A percentile compares a stretch with the other conserved stretches of the same genome.
phyloP scores from a whole-genome alignment of 2,113 vertebrate species.

The Chloropsis hardwickii region DNA sequence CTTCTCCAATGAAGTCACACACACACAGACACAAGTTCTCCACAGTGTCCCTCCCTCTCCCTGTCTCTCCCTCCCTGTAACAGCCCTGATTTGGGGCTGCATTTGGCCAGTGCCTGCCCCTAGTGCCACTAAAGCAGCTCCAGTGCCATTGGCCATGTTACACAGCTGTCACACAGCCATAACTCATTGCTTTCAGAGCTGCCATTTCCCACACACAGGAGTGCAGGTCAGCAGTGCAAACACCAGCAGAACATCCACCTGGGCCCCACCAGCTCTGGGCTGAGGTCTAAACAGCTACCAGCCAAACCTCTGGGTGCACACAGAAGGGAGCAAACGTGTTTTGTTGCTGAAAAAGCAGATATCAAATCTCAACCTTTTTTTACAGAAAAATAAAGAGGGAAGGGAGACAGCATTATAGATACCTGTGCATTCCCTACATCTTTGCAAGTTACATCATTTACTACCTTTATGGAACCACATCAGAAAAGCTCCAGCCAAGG shows the following conservation, averaged over 20 bases:
- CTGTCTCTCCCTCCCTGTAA: rapidly evolving
- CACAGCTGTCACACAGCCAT: background rate
- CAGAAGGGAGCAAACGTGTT: background rate
- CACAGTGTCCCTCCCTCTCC: background rate
- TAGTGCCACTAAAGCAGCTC: background rate
- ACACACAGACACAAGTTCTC: background rate
- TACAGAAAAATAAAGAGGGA: background rate
- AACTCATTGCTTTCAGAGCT: background rate
- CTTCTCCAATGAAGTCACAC: background rate
- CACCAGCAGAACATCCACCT: background rate
- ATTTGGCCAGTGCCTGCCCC: background rate
- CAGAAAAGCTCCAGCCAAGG: background rate
- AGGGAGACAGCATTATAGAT: background rate
- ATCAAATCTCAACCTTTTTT: background rate
- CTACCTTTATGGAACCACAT: background rate
- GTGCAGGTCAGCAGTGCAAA: background rate
- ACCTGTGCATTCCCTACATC: background rate
- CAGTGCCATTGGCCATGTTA: background rate
- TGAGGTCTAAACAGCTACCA: background rate
- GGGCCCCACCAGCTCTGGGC: background rate
- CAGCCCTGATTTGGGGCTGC: background rate
- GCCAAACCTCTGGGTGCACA: background rate
- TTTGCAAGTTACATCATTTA: background rate
- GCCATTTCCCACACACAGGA: background rate
- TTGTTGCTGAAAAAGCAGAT: background rate